Percentiles rank a stretch among this genome's conserved stretches.
Evolutionary conservation across 2,888 invertebrate genomes (phyloP).

Genomic region (Pyrrhia umbra): DNA sequence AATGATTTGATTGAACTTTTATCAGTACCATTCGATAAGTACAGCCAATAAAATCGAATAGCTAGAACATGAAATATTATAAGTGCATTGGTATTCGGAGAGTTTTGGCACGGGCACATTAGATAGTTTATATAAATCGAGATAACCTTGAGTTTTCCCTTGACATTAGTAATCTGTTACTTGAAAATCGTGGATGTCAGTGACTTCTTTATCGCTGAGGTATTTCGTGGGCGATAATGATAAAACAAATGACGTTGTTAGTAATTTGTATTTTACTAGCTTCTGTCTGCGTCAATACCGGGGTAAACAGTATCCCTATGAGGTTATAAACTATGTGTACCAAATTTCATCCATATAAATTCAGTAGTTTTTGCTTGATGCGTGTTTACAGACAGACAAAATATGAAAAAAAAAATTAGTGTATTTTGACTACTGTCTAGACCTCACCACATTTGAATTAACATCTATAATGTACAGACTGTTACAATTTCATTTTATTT

Average conservation of each 20-base stretch:
- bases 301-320: too few species aligned
- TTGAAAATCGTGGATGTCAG: conserved; percentile 61
- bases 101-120: conserved; percentile 38
- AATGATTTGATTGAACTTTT: conserved; percentile 3
- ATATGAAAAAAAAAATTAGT: too few species aligned
- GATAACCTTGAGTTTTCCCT: conserved; percentile 63
- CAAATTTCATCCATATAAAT: too few species aligned
- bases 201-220: conserved; percentile 65
- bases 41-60: not conserved
- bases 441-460: too few species aligned
- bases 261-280: not conserved
- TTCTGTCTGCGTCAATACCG: too few species aligned
- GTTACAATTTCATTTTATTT: too few species aligned
- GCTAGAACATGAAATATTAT: not conserved
- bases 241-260: conserved; percentile 17
- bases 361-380: too few species aligned
- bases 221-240: conserved; percentile 57
- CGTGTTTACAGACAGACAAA: too few species aligned
- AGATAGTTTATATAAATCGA: conserved; percentile 28
- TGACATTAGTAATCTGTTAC: conserved; percentile 63
- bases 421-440: too few species aligned
- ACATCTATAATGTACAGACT: too few species aligned
- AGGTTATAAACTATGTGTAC: too few species aligned
- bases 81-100: conserved; percentile 10
- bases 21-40: not conserved